phyloP scores from a whole-genome alignment of 2,113 vertebrate genomes.

The Odontophorus gujanensis region DNA sequence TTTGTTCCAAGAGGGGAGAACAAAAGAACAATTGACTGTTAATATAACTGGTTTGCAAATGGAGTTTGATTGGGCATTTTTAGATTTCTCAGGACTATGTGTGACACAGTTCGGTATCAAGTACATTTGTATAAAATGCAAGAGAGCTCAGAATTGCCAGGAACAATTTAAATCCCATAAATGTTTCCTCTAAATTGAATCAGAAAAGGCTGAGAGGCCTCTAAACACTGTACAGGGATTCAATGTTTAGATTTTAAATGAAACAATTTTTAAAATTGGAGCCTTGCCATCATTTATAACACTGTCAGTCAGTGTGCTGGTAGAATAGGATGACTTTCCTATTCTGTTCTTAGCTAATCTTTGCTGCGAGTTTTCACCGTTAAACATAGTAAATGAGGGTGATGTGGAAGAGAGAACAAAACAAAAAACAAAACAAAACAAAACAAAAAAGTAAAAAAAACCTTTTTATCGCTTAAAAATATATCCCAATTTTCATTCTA shows the following conservation, averaged over 20 bases:
- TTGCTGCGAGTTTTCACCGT: neutral
- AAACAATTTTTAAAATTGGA: constrained; percentile 67
- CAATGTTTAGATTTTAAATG: constrained; percentile 72
- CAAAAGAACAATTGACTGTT: constrained; percentile 23
- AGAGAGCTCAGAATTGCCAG: constrained; percentile 51
- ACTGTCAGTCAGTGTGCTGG: neutral
- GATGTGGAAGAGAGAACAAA: neutral
- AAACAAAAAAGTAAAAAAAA: constrained; percentile 44
- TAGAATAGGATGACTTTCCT: constrained; percentile 27
- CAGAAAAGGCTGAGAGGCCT: constrained; percentile 55
- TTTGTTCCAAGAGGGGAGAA: constrained; percentile 52
- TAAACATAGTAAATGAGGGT: neutral
- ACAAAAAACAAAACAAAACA: constrained; percentile 20
- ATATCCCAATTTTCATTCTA: constrained; percentile 14
- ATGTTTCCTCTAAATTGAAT: constrained; percentile 76
- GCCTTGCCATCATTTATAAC: constrained; percentile 30
- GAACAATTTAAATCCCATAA: constrained; percentile 74
- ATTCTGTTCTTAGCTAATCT: constrained; percentile 3
- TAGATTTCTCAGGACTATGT: constrained; percentile 42
- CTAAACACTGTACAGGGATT: constrained; percentile 64
- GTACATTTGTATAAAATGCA: constrained; percentile 72
- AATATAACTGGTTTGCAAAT: constrained; percentile 56
- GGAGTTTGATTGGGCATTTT: constrained; percentile 50
- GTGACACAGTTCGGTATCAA: constrained; percentile 51
- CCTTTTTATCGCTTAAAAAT: neutral